These are phyloP conservation scores for Colletes gigas DNA, from an alignment of 1,140 invertebrate genomes.

Conservation along the genomic window DNA sequence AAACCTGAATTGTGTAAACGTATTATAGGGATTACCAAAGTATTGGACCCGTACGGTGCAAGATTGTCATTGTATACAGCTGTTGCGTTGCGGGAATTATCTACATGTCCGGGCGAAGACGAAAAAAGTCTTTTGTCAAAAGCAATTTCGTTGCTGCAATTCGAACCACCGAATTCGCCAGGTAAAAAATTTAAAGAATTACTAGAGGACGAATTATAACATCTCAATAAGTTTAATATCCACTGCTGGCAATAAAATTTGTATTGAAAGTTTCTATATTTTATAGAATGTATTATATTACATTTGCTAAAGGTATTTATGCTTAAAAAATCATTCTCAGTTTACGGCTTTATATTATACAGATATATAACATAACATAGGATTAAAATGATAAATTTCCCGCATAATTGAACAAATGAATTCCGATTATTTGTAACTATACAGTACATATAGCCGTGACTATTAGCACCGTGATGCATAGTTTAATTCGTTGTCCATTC, in stretches of 20 bases:
- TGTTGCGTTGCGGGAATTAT: slow-evolving; percentile 87
- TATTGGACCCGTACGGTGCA: slow-evolving; percentile 86
- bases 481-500: neutral
- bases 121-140: slow-evolving; percentile 74
- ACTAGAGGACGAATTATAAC: slow-evolving; percentile 67
- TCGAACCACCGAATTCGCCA: slow-evolving; percentile 80
- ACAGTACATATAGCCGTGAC: neutral
- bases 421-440: neutral
- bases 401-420: neutral
- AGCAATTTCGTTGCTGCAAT: slow-evolving; percentile 78
- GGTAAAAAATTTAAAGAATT: slow-evolving; percentile 80
- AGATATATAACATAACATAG: slow-evolving; percentile 3
- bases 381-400: neutral
- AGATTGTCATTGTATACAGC: slow-evolving; percentile 87
- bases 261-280: neutral
- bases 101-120: slow-evolving; percentile 82
- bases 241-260: neutral
- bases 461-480: slow-evolving; percentile 3
- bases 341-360: slow-evolving; percentile 12
- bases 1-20: slow-evolving; percentile 86
- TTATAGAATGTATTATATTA: neutral
- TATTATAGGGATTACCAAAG: slow-evolving; percentile 84
- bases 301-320: slow-evolving; percentile 6
- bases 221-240: neutral
- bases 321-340: neutral